A percentile compares a stretch with the other conserved stretches of the same genome.
These are phyloP conservation scores for Leptatherina wallacei DNA, from an alignment of 2,797 vertebrate species.

Conservation along the genomic window DNA sequence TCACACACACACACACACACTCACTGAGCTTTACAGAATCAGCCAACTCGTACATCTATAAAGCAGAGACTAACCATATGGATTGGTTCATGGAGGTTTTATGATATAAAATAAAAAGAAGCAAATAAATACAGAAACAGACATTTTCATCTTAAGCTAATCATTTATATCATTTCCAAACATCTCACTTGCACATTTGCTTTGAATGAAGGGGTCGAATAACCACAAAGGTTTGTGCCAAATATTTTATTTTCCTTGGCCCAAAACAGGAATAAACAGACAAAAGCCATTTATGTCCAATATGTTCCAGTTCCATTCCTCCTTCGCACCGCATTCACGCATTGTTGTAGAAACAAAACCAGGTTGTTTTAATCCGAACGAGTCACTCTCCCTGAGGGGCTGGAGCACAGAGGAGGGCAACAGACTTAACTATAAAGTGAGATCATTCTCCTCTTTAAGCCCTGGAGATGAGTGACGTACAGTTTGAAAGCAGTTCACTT, in stretches of 20 bases:
- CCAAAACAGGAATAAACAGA: constrained; percentile 54
- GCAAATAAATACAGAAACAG: constrained; percentile 32
- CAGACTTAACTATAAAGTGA: constrained; percentile 42
- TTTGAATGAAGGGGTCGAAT: constrained; percentile 55
- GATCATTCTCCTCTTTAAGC: constrained; percentile 41
- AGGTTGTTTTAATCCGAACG: constrained; percentile 58
- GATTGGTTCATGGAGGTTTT: constrained; percentile 19
- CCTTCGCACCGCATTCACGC: constrained; percentile 21
- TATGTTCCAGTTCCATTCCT: constrained; percentile 58
- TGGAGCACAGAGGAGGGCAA: constrained; percentile 22
- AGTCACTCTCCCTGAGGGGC: constrained; percentile 47
- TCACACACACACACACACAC: background rate
- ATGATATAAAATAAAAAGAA: constrained; percentile 2
- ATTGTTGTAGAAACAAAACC: constrained; percentile 54
- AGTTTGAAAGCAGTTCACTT: constrained; percentile 38
- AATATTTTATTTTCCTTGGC: constrained; percentile 69
- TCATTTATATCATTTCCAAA: constrained; percentile 25
- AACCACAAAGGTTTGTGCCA: constrained; percentile 50
- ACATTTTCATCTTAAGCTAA: constrained; percentile 15
- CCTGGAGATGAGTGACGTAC: constrained; percentile 49
- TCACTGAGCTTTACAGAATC: background rate
- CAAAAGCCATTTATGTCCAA: constrained; percentile 61
- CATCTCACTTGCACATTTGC: constrained; percentile 48
- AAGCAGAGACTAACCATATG: constrained; percentile 12
- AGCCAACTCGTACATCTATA: background rate